Base-by-base conservation (phyloP, 2,888 invertebrate genomes). In the Mythimna pallens region DNA sequence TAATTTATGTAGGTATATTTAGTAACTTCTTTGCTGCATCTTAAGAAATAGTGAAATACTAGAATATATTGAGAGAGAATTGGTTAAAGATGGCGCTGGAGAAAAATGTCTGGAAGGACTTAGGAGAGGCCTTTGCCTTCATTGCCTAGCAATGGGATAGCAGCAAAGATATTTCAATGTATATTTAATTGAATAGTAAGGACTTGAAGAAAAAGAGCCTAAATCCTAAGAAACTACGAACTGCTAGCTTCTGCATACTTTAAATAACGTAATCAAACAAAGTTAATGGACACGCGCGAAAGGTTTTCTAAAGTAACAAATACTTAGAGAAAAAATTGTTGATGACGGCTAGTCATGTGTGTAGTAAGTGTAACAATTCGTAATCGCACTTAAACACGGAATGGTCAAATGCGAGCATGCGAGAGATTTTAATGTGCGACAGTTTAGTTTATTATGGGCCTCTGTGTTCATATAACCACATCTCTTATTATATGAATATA, bases 301-400 rank as follows among this genome's bases (percentile, higher is more conserved):
- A 85, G 75, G 79, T 87, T 88, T 82, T 86, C 83, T 81, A 87
- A 86, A 70, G 83, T 82, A 80, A 83, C 82, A 84, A 84, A 84
- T 75, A 52, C 52, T n/a, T n/a, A 40, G 57, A 84, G 52, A 74
- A 83, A 86, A 83, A 83, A 86, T 81, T 81, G 86, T 87, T 89
- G 86, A 88, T 89, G 86, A 85, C 83, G 65, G 81, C 71, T 82
- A 83, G 87, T 90, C 89, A 91, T 87, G 85, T 81, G 85, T 71
- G 66, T 85, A 78, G 80, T 80, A 86, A 85, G 75, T 77, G 76
- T 82, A 85, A 83, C 78, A 65, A 70, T 78, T 67, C 62, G 63
- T 85, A 86, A 85, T 78, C 68, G 78, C 68, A 78, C 65, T 75
- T 82, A 61, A 78, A 77, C 85, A 85, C 85, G 87, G 64, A 72